Evolutionary conservation across 2,888 invertebrate genomes (phyloP).

Genomic region (Gnatocerus cornutus): DNA sequence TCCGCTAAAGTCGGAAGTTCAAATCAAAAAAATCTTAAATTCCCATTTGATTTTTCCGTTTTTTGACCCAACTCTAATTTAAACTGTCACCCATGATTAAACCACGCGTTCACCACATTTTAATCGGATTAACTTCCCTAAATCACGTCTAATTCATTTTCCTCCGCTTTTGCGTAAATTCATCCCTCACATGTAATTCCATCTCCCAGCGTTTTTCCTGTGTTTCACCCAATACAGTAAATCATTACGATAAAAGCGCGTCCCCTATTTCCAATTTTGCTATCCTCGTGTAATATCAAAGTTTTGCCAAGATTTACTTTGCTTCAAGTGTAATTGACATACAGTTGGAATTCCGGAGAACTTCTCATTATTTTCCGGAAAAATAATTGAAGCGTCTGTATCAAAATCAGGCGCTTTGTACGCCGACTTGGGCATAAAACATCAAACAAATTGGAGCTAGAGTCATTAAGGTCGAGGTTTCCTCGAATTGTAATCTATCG

Average conservation of each 20-base stretch:
- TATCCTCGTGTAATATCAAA: slow-evolving; percentile 13
- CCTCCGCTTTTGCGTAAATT: too few species aligned
- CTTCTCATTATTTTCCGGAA: slow-evolving; percentile 12
- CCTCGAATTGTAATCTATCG: slow-evolving; percentile 11
- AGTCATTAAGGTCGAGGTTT: slow-evolving; percentile 10
- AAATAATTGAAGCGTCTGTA: slow-evolving; percentile 21
- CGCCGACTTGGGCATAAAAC: slow-evolving; percentile 3
- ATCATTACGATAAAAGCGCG: slow-evolving; percentile 35
- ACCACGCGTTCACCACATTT: too few species aligned
- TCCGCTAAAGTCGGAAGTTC: too few species aligned
- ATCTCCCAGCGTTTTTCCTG: too few species aligned
- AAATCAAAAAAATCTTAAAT: too few species aligned
- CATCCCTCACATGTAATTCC: too few species aligned
- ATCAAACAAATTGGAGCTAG: slow-evolving; percentile 15
- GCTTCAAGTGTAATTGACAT: slow-evolving; percentile 7
- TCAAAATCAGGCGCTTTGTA: slow-evolving; percentile 1
- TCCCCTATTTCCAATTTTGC: slow-evolving; percentile 23
- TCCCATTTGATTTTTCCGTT: too few species aligned
- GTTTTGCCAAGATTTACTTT: slow-evolving; percentile 9
- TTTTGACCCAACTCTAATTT: too few species aligned
- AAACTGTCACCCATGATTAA: too few species aligned
- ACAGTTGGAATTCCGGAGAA: neutral
- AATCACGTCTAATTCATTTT: too few species aligned
- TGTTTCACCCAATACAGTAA: slow-evolving; percentile 16
- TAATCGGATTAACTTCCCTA: too few species aligned